These are phyloP conservation scores for Aphyosemion australe DNA, from an alignment of 2,113 vertebrate species.

Conservation along the genomic window DNA sequence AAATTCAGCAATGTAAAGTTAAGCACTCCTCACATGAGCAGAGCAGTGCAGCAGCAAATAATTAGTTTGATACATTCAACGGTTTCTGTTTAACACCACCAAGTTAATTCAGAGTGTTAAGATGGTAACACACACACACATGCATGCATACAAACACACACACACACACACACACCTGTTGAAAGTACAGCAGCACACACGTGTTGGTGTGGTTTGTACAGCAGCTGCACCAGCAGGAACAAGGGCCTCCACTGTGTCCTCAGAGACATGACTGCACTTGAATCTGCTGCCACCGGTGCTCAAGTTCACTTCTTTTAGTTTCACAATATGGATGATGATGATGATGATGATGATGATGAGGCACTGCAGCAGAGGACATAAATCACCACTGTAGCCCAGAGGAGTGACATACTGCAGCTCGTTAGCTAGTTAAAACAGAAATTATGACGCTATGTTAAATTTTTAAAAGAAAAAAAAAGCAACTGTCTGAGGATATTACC, in stretches of 20 bases:
- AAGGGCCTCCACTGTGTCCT: constrained; percentile 54
- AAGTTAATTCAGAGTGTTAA: no score
- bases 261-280: constrained; percentile 54
- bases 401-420: constrained; percentile 1
- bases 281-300: constrained; percentile 19
- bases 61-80: no score
- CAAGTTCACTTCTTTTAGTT: constrained; percentile 30
- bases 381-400: constrained; percentile 38
- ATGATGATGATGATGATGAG: constrained; percentile 18
- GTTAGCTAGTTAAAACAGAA: no score
- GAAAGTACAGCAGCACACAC: no score
- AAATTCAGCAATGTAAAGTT: no score
- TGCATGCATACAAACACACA: no score
- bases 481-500: no score
- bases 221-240: constrained; percentile 63
- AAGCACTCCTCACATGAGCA: no score
- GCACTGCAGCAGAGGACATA: constrained; percentile 10
- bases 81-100: no score
- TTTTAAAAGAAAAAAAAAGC: no score
- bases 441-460: no score
- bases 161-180: constrained; percentile 18
- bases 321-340: constrained; percentile 22
- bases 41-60: no score
- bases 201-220: constrained; percentile 25
- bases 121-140: constrained; percentile 23